Percentiles rank a stretch among this genome's conserved stretches.
Evolutionary conservation across 2,888 invertebrate species (phyloP).

Genomic region (Apamea anceps): DNA sequence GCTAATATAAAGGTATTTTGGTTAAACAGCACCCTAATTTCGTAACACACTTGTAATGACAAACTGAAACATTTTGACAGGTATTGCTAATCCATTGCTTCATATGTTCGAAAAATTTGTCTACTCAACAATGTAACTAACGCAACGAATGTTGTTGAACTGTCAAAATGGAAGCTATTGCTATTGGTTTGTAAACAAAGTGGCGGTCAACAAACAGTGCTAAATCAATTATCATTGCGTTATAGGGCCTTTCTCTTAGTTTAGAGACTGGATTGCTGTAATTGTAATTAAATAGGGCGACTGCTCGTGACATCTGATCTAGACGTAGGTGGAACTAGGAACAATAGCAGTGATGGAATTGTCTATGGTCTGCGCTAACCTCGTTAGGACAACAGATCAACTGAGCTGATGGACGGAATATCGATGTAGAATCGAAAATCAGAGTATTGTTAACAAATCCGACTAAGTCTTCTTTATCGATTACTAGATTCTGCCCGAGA

Average conservation of each 20-base stretch:
- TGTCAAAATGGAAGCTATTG: no score
- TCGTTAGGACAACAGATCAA: not conserved
- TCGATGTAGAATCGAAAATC: not conserved
- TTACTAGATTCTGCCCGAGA: no score
- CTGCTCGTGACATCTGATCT: conserved; percentile 30
- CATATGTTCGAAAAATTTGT: no score
- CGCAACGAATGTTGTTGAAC: no score
- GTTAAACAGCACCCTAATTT: no score
- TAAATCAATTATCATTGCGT: not conserved
- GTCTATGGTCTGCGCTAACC: conserved; percentile 8
- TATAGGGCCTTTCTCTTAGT: not conserved
- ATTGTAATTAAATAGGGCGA: conserved; percentile 29
- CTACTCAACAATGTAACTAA: no score
- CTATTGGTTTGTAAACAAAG: not conserved
- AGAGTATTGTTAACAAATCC: not conserved
- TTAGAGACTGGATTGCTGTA: conserved; percentile 16
- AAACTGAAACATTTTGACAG: no score
- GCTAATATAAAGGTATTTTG: no score
- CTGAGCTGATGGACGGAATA: not conserved
- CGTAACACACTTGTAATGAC: no score
- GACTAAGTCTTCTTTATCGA: no score
- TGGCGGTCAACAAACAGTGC: not conserved
- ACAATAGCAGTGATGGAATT: conserved; percentile 27
- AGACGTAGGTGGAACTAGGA: conserved; percentile 10
- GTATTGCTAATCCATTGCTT: no score